Percentiles rank a stretch among this genome's conserved stretches.
Conservation (phyloP, 2,113 vertebrate species). For the Coturnix japonica region DNA sequence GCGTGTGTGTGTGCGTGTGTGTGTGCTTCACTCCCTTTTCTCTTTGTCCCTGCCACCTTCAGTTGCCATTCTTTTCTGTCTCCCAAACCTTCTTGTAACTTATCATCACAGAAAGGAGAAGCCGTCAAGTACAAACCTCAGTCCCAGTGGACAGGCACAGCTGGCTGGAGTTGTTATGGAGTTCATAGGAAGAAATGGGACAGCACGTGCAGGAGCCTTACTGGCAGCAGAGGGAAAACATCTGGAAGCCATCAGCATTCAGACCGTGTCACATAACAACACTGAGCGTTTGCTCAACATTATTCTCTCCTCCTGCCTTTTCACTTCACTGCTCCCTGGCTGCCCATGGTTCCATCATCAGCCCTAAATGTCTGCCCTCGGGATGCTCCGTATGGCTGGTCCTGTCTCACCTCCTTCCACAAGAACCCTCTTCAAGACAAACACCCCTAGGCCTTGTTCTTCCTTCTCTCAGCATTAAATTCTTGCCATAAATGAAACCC, state of each 20-base stretch:
- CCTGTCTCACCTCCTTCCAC: not conserved
- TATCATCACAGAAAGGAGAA: not conserved
- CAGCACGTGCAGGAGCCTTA: not conserved
- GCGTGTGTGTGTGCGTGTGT: fast-evolving
- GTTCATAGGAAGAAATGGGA: fast-evolving
- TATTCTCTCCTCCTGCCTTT: not conserved
- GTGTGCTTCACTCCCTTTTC: not conserved
- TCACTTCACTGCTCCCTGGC: fast-evolving
- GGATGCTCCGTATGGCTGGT: fast-evolving
- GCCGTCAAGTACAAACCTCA: not conserved
- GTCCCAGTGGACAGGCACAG: not conserved
- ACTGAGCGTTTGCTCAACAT: fast-evolving
- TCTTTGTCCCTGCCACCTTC: fast-evolving
- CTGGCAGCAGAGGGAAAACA: not conserved
- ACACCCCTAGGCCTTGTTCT: not conserved
- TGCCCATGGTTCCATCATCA: not conserved
- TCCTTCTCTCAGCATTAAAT: not conserved
- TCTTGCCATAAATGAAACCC: not conserved
- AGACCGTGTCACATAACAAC: not conserved
- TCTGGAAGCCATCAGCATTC: not conserved
- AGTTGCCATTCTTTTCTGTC: fast-evolving
- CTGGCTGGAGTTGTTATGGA: not conserved
- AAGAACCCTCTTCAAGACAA: not conserved
- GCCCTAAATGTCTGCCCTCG: not conserved
- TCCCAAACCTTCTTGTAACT: not conserved